Evolutionary conservation across 2,888 invertebrate genomes (phyloP), one percentile per base, ranked within the genome.

Genomic region (Drosophila mercatorum): DNA sequence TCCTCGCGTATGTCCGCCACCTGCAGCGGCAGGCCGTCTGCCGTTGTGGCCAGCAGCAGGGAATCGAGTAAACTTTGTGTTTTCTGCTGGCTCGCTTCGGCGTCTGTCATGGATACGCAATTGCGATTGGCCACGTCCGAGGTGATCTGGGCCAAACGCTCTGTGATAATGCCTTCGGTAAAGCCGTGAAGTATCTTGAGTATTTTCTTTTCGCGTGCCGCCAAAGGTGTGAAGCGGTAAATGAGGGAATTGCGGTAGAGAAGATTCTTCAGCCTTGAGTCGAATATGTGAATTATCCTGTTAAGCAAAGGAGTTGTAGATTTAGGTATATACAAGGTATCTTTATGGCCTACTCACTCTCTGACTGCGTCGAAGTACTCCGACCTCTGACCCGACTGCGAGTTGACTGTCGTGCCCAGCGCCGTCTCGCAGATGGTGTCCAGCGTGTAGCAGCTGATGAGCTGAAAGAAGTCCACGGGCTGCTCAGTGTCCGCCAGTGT

Each of bases 391-490:
- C 68, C 68, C 11, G 70, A 68, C 31, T 88, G 89, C 0, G 88
- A 46, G 36, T 66, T 67, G 0, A 73, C 77, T 1, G 72, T 58
- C 0, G 72, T 61, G 0, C 86, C 89, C 31, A 86, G 34, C 0
- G 86, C 89, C 2, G 88, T 88, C 43, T 88, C 85, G 5, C 86
- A 86, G 47, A 86, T 82, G 12, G 79, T 79, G 47, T 86, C 89
- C 58, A 86, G 52, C 0, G 87, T 89, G 10, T 68, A 84, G 49
- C 82, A 57, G 43, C 82, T 84, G 44, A 83, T 55, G 22, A 79
- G 34, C 4, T 87, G 47, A 1, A 78, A 57, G 7, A 88, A 85
- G 8, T 86, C 80, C 1, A 86, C 52, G 0, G 69, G 22, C 11
- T 82, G 49, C 10, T 68, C 56, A 2, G 61, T 63, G 5, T 55